phyloP scores from a whole-genome alignment of 92 coral and sea anemone genomes.

The Siderastrea siderea region DNA sequence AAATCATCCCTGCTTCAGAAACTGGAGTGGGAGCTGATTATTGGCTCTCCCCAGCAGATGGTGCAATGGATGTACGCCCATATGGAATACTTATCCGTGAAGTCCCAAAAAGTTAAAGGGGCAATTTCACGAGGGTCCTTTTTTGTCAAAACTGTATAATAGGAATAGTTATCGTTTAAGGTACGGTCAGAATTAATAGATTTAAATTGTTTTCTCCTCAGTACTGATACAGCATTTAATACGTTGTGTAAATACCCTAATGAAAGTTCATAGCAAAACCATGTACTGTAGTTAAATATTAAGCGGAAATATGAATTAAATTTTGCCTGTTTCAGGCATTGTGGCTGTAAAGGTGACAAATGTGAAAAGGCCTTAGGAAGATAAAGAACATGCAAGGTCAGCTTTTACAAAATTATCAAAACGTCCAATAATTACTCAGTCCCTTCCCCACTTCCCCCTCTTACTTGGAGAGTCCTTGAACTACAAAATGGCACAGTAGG shows the following conservation, averaged over 20 bases:
- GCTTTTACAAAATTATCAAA: not conserved
- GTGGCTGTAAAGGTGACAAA: not conserved
- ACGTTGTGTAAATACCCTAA: too few relatives aligned
- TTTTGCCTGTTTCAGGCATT: not conserved
- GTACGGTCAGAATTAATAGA: not conserved
- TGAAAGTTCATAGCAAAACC: too few relatives aligned
- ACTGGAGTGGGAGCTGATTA: conserved; percentile 68
- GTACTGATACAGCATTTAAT: too few relatives aligned
- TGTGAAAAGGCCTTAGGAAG: not conserved
- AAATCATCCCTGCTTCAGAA: conserved; percentile 53
- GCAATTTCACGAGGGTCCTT: not conserved
- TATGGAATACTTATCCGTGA: conserved; percentile 73
- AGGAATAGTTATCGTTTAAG: not conserved
- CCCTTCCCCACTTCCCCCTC: too few relatives aligned
- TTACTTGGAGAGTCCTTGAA: too few relatives aligned
- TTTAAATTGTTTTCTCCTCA: not conserved
- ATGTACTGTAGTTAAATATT: not conserved
- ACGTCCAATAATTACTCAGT: too few relatives aligned
- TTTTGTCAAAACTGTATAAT: not conserved
- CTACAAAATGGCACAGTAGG: too few relatives aligned
- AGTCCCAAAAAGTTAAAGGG: conserved; percentile 8
- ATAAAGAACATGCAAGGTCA: not conserved
- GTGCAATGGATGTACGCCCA: conserved; percentile 64
- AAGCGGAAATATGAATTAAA: not conserved
- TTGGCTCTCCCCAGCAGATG: conserved; percentile 70